Percentiles rank a stretch among this genome's conserved stretches.
Evolutionary conservation across 2,113 vertebrate genomes (phyloP).

Genomic region (Neogobius melanostomus): DNA sequence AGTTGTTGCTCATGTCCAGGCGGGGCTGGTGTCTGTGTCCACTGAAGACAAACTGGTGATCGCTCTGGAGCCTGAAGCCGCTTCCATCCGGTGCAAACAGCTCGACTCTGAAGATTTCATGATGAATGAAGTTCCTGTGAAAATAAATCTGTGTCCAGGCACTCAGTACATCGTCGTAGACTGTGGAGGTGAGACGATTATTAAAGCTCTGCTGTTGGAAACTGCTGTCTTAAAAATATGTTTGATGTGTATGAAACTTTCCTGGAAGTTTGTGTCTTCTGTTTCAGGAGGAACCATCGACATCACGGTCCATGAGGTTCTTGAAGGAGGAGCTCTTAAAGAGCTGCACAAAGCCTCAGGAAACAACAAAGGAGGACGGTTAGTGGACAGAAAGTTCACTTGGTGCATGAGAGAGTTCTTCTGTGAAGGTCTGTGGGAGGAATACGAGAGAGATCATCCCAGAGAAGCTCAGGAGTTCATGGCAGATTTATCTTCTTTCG

Average conservation of each 20-base stretch:
- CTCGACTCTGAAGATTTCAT: background rate
- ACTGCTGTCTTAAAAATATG: no score
- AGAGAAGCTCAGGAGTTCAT: slow-evolving; percentile 35
- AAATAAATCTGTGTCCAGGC: slow-evolving; percentile 17
- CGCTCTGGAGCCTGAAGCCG: background rate
- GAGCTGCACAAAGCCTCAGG: slow-evolving; percentile 42
- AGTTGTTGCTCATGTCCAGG: background rate
- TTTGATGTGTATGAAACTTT: background rate
- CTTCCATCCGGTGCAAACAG: background rate
- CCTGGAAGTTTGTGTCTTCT: background rate
- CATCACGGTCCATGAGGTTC: slow-evolving; percentile 62
- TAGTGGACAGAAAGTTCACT: slow-evolving; percentile 49
- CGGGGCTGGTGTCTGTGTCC: background rate
- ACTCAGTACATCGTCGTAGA: slow-evolving; percentile 61
- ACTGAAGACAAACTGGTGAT: background rate
- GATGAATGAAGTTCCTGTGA: background rate
- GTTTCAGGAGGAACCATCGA: slow-evolving; percentile 43
- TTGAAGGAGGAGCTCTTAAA: slow-evolving; percentile 32
- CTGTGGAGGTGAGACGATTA: slow-evolving; percentile 56
- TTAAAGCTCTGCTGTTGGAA: background rate
- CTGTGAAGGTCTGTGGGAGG: slow-evolving; percentile 14
- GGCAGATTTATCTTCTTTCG: slow-evolving; percentile 1
- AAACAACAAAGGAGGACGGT: slow-evolving; percentile 52
- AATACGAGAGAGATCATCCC: slow-evolving; percentile 12
- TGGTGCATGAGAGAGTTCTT: slow-evolving; percentile 49